Conservation (phyloP, 92 coral and sea anemone species). For the Bergia sp. region DNA sequence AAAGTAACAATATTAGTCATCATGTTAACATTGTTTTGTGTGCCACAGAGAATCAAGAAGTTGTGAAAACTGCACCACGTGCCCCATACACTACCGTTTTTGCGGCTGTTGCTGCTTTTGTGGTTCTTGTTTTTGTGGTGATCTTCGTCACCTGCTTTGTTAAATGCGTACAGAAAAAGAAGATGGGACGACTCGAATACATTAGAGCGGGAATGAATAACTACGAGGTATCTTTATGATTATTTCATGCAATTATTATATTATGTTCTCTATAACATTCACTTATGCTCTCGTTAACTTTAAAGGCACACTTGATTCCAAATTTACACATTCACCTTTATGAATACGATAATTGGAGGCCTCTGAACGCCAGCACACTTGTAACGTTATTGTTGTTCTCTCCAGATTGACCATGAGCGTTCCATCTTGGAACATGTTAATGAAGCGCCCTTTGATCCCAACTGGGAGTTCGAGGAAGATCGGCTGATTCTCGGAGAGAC, state of each 20-base stretch:
- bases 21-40: neutral
- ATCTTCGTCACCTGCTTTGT: constrained; percentile 46
- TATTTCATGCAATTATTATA: neutral
- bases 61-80: neutral
- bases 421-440: constrained; percentile 71
- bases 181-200: constrained; percentile 69
- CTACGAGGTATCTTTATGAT: constrained; percentile 60
- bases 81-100: constrained; percentile 60
- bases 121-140: constrained; percentile 57
- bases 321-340: neutral
- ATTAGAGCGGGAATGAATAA: constrained; percentile 57
- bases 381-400: neutral
- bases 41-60: neutral
- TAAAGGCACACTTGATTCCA: neutral
- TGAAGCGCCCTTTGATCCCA: constrained; percentile 64
- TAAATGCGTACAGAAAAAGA: constrained; percentile 76
- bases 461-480: constrained; percentile 86
- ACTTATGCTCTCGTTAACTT: too few species aligned
- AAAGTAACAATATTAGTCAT: neutral
- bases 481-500: constrained; percentile 71
- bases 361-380: neutral
- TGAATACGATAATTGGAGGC: neutral
- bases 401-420: constrained; percentile 78
- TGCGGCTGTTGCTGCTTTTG: constrained; percentile 50
- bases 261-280: neutral